Evolutionary conservation across 2,797 vertebrate species (phyloP).

Genomic region (Bradypodion pumilum): DNA sequence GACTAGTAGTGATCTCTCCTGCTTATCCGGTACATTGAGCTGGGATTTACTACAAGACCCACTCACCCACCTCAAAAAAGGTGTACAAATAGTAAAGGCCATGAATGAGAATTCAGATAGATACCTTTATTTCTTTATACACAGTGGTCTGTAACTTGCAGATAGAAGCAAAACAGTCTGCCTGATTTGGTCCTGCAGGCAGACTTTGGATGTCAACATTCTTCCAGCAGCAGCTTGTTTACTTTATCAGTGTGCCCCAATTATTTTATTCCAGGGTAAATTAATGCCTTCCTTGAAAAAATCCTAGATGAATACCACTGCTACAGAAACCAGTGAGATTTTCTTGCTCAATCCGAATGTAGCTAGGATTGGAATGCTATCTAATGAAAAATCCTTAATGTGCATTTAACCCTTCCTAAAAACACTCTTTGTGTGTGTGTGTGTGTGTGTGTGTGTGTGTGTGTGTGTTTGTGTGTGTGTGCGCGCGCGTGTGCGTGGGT

Average conservation of each 20-base stretch:
- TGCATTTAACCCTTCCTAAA: no score
- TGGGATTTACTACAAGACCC: slow-evolving; percentile 36
- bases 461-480: no score
- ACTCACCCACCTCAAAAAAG: no score
- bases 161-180: slow-evolving; percentile 39
- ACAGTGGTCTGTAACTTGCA: slow-evolving; percentile 21
- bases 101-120: slow-evolving; percentile 40
- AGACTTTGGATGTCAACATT: no score
- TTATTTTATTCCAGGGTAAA: not conserved
- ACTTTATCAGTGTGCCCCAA: not conserved
- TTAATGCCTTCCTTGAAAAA: not conserved
- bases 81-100: slow-evolving; percentile 41
- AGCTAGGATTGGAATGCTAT: slow-evolving; percentile 32
- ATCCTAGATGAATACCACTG: not conserved
- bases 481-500: no score
- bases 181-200: not conserved
- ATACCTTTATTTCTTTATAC: slow-evolving; percentile 52
- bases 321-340: not conserved
- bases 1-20: not conserved
- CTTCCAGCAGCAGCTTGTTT: not conserved
- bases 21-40: slow-evolving; percentile 45
- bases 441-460: no score
- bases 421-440: no score
- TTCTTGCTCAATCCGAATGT: not conserved
- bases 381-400: not conserved